phyloP scores from a whole-genome alignment of 2,113 vertebrate species.

The Clupea harengus region DNA sequence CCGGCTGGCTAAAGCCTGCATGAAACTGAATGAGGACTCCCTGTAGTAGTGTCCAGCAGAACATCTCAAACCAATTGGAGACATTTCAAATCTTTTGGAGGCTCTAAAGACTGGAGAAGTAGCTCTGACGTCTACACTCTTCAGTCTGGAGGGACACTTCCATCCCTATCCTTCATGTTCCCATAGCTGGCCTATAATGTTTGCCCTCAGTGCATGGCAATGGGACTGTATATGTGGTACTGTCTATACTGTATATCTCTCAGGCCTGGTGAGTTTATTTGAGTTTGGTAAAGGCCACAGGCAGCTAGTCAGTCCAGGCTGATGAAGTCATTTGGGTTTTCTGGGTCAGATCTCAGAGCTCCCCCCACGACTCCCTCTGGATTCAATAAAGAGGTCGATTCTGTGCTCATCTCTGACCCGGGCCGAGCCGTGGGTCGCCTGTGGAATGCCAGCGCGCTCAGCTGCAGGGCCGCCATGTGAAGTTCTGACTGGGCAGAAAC shows the following conservation, averaged over 20 bases:
- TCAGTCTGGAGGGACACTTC: too few species aligned
- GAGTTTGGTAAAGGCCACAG: background rate
- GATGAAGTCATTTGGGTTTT: slow-evolving; percentile 21
- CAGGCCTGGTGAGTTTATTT: background rate
- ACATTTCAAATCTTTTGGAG: too few species aligned
- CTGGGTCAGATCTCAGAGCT: slow-evolving; percentile 24
- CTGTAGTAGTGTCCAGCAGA: background rate
- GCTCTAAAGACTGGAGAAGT: too few species aligned
- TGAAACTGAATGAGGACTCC: too few species aligned
- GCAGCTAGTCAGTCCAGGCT: background rate
- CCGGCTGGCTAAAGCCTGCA: background rate
- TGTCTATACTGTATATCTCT: background rate
- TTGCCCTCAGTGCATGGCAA: background rate
- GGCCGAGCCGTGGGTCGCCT: slow-evolving; percentile 39
- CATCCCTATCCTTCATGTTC: background rate
- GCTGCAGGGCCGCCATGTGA: slow-evolving; percentile 29
- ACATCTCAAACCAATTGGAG: background rate
- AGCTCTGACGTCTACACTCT: too few species aligned
- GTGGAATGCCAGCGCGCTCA: slow-evolving; percentile 51
- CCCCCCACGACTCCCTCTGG: slow-evolving; percentile 14
- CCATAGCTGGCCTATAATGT: background rate
- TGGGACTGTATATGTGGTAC: background rate
- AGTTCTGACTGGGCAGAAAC: slow-evolving; percentile 63
- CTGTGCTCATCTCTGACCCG: slow-evolving; percentile 40
- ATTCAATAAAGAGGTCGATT: slow-evolving; percentile 52